These are phyloP conservation scores for Platyrinchus mystaceus DNA, from an alignment of 2,797 vertebrate genomes.

Conservation along the genomic window DNA sequence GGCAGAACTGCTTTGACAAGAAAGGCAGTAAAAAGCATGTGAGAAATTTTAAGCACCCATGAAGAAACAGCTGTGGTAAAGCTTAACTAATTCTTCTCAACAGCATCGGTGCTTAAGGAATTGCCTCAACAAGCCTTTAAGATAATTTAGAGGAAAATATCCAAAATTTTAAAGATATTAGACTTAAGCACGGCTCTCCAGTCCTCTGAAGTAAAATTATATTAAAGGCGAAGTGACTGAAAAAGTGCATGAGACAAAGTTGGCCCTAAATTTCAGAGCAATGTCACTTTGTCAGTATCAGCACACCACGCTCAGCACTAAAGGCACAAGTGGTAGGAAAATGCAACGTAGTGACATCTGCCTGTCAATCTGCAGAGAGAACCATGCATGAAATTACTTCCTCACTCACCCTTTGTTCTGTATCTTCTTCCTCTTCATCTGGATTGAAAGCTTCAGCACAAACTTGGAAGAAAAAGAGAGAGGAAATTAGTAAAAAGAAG, in stretches of 20 bases:
- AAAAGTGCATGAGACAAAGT: background rate
- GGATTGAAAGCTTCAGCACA: conserved; percentile 97
- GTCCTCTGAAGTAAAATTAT: background rate
- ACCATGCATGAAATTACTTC: background rate
- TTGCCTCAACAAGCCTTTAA: background rate
- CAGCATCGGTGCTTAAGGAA: background rate
- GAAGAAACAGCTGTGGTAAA: conserved; percentile 41
- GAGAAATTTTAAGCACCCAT: conserved; percentile 14
- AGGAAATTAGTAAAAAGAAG: conserved; percentile 20
- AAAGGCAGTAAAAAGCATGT: background rate
- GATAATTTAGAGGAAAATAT: background rate
- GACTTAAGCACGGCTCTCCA: background rate
- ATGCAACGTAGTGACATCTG: background rate
- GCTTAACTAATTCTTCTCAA: conserved; percentile 1
- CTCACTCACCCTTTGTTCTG: conserved; percentile 84
- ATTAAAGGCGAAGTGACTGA: background rate
- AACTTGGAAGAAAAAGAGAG: conserved; percentile 76
- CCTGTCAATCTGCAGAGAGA: background rate
- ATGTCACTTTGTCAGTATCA: background rate
- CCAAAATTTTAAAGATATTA: background rate
- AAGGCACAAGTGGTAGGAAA: background rate
- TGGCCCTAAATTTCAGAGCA: background rate
- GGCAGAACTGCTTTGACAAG: conserved; percentile 6
- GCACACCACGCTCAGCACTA: background rate
- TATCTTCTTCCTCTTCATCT: conserved; percentile 96